phyloP scores from a whole-genome alignment of 2,113 vertebrate genomes.

The Silurus asotus region DNA sequence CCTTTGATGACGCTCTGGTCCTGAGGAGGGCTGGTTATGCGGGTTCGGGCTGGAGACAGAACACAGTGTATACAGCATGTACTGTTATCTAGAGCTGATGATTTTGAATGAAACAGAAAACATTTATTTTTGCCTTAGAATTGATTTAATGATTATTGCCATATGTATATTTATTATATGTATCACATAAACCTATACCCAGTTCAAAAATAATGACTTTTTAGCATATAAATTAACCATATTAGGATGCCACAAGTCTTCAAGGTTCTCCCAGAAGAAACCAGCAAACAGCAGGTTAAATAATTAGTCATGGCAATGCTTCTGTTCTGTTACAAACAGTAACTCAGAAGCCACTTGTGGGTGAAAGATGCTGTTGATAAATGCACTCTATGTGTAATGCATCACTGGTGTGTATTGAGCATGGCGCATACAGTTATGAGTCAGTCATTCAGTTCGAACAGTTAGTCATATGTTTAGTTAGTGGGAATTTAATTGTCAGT shows the following conservation, averaged over 20 bases:
- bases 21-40: constrained; percentile 87
- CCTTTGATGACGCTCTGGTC: constrained; percentile 98
- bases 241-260: neutral
- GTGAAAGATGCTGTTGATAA: neutral
- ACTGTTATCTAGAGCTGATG: neutral
- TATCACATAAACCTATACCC: neutral
- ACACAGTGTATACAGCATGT: neutral
- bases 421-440: neutral
- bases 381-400: neutral
- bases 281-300: constrained; percentile 1
- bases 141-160: neutral
- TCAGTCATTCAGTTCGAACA: neutral
- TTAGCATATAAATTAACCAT: neutral
- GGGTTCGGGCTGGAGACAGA: constrained; percentile 83
- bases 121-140: neutral
- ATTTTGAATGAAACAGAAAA: neutral
- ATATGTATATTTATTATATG: neutral
- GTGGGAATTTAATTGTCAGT: neutral
- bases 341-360: constrained; percentile 4
- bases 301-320: neutral
- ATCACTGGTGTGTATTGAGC: neutral
- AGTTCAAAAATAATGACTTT: neutral
- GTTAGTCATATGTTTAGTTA: neutral
- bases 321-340: neutral
- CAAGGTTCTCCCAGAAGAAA: neutral